phyloP scores from a whole-genome alignment of 1,140 invertebrate genomes.

The Marisa cornuarietis region DNA sequence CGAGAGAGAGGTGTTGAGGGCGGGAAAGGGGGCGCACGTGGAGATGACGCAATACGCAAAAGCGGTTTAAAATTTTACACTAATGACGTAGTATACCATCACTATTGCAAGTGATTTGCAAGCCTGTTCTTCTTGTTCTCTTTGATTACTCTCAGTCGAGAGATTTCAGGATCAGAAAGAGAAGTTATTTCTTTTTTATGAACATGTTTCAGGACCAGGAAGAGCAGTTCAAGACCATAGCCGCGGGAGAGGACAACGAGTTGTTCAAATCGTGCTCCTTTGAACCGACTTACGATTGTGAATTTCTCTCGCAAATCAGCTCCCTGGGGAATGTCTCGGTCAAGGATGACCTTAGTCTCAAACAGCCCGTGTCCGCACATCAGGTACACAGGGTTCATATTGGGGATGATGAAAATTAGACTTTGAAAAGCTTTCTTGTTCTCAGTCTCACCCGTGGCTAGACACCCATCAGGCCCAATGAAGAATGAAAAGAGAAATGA shows the following conservation, averaged over 20 bases:
- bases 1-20: neutral
- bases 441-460: neutral
- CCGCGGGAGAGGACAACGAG: constrained; percentile 51
- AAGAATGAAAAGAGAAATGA: neutral
- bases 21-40: neutral
- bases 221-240: constrained; percentile 40
- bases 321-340: constrained; percentile 50
- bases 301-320: constrained; percentile 54
- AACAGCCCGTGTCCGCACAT: constrained; percentile 50
- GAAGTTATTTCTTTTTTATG: no score
- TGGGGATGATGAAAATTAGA: neutral
- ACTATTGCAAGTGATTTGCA: no score
- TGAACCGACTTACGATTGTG: constrained; percentile 48
- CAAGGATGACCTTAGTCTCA: constrained; percentile 43
- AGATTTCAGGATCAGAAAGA: no score
- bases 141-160: no score
- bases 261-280: constrained; percentile 50
- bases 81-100: no score
- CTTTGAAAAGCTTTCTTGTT: neutral
- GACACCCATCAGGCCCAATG: neutral
- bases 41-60: no score
- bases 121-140: no score
- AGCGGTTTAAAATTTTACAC: neutral
- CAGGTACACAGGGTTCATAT: constrained; percentile 7
- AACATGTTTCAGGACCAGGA: constrained; percentile 31